Evolutionary conservation across 2,888 invertebrate genomes (phyloP).

Genomic region (Dicycla oo): DNA sequence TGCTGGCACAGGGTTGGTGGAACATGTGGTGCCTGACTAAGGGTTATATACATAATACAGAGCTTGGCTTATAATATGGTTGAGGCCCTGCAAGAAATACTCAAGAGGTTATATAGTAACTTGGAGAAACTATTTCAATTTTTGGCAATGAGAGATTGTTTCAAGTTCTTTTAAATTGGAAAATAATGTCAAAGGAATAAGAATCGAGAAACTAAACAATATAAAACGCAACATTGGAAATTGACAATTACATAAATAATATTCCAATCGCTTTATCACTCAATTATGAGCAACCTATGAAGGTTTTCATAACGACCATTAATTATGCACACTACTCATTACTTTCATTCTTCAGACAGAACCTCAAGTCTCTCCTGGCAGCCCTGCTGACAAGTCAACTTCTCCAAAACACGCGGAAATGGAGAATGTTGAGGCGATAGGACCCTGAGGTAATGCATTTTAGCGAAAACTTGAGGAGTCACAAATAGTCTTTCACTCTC

Average conservation of each 20-base stretch:
- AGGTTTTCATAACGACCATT: not conserved
- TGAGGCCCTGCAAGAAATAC: not conserved
- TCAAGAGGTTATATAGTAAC: not conserved
- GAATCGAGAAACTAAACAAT: too few relatives aligned
- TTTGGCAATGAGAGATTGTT: too few relatives aligned
- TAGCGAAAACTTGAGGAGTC: not conserved
- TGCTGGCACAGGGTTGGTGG: slow-evolving; percentile 16
- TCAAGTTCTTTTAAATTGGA: too few relatives aligned
- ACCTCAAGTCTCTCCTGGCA: not conserved
- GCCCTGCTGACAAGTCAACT: slow-evolving; percentile 12
- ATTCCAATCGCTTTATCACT: too few relatives aligned
- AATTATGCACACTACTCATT: not conserved
- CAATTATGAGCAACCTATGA: too few relatives aligned
- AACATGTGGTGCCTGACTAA: not conserved
- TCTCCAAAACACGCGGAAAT: slow-evolving; percentile 8
- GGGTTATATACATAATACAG: too few relatives aligned
- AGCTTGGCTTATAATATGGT: not conserved
- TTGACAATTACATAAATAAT: too few relatives aligned
- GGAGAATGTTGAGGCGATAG: not conserved
- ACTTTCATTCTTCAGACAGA: not conserved
- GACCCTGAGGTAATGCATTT: not conserved
- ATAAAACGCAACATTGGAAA: too few relatives aligned
- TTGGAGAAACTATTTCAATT: too few relatives aligned
- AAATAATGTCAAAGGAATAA: too few relatives aligned
- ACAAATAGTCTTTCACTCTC: not conserved